Percentiles rank a stretch among this genome's conserved stretches.
phyloP scores from a whole-genome alignment of 2,888 invertebrate species.

The Pegoplata infirma region DNA sequence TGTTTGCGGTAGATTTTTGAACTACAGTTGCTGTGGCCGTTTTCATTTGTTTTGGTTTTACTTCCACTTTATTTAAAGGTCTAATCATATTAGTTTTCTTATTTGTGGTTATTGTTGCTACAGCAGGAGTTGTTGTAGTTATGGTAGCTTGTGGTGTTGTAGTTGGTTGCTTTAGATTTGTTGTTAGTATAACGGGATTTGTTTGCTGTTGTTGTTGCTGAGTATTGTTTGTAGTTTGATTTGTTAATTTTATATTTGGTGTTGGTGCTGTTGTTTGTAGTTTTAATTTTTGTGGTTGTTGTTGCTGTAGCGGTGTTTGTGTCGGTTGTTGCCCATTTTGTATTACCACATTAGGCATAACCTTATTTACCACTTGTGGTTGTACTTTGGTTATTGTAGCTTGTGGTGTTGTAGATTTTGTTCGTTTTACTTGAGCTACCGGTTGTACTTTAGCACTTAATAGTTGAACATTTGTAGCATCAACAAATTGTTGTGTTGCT shows the following conservation, averaged over 20 bases:
- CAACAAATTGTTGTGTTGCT: slow-evolving; percentile 35
- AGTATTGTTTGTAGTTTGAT: slow-evolving; percentile 25
- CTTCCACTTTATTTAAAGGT: slow-evolving; percentile 73
- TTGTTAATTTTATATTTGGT: neutral
- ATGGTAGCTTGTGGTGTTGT: neutral
- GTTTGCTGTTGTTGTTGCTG: slow-evolving; percentile 19
- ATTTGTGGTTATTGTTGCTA: neutral
- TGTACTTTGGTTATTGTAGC: slow-evolving; percentile 71
- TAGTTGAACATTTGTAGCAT: slow-evolving; percentile 31
- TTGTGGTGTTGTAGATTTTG: slow-evolving; percentile 56
- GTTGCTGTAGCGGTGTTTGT: slow-evolving; percentile 46
- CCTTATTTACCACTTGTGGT: slow-evolving; percentile 73
- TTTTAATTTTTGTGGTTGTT: slow-evolving; percentile 61
- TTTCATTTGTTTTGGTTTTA: slow-evolving; percentile 73
- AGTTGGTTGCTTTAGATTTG: neutral
- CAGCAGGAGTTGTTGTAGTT: neutral
- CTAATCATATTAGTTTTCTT: slow-evolving; percentile 73
- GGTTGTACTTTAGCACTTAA: slow-evolving; percentile 64
- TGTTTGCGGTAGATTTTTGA: slow-evolving; percentile 59
- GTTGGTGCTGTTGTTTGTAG: slow-evolving; percentile 12
- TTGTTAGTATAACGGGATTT: neutral
- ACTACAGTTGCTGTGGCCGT: slow-evolving; percentile 57
- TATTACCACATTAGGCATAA: slow-evolving; percentile 69
- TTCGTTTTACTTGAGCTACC: slow-evolving; percentile 69
- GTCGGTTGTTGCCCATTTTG: slow-evolving; percentile 53